Evolutionary conservation across 2,888 invertebrate genomes (phyloP), one percentile per base, ranked within the genome.

Genomic region (Dichetophora obliterata): DNA sequence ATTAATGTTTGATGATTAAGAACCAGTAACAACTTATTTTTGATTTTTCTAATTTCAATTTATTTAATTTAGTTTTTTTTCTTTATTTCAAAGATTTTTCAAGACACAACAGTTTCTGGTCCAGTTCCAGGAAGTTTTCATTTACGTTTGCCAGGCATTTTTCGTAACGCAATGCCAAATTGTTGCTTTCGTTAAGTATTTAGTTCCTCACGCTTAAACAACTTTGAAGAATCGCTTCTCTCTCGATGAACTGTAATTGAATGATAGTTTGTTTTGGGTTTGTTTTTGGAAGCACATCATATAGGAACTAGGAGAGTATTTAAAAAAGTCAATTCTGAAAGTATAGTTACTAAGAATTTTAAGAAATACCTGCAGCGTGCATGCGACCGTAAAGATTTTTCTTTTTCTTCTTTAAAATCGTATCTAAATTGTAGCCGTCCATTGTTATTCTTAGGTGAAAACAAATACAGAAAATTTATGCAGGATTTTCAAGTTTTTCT

Each of bases 91-190:
- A 81, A 69, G 78, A 81, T 81, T 86, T 86, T 86, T 86, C 87
- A 89, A 89, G 88, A 88, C 88, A 88, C 89, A 88, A 88, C 87
- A 88, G 89, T 89, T 88, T 87, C 89, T 89, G 89, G 89, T 89
- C 89, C 88, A 88, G 86, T 88, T 88, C 88, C 89, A 88, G 88
- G 88, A 88, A 88, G 87, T 88, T 82, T 81, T 79, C 61, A 70
- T 77, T 74, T 65, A 65, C 63, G 27, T 73, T 68, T 24, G 34
- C 50, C 50, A 22, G 68, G 50, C 68, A 48, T 65, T 65, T 34
- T 19, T n/a, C 63, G n/a, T 27, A 78, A 77, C 75, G 78, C 69
- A 75, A 74, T 76, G 72, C 43, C 75, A 11, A 80, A 75, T 77
- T 71, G 75, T 75, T 59, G 76, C 77, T 76, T 76, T 79, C 79